Evolutionary conservation across 2,888 invertebrate species (phyloP).

Genomic region (Crematogaster levior): DNA sequence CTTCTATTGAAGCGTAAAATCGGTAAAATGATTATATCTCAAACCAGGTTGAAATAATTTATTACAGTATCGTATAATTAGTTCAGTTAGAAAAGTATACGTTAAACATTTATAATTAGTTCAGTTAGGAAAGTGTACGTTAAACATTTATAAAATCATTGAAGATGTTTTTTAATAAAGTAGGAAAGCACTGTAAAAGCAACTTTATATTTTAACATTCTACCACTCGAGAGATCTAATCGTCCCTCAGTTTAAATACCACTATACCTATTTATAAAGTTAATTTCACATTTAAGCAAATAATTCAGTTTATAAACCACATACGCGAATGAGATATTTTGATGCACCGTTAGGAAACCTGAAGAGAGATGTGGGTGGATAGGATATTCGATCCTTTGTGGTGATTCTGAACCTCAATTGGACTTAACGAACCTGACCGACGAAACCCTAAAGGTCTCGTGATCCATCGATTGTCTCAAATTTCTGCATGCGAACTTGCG

Average conservation of each 20-base stretch:
- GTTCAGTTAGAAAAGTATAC: not conserved
- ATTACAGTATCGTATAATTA: not conserved
- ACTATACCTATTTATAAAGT: not conserved
- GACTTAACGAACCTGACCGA: slow-evolving; percentile 27
- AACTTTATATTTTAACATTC: not conserved
- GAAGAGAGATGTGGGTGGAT: slow-evolving; percentile 10
- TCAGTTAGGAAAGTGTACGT: too few species aligned
- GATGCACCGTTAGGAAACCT: slow-evolving; percentile 8
- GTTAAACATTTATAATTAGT: too few species aligned
- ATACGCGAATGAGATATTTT: not conserved
- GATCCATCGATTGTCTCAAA: slow-evolving; percentile 24
- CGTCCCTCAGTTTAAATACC: not conserved
- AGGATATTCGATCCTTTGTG: slow-evolving; percentile 21
- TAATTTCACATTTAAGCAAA: not conserved
- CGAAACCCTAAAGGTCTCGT: slow-evolving; percentile 17
- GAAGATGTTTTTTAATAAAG: not conserved
- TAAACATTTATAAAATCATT: not conserved
- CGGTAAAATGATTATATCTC: not conserved
- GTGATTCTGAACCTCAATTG: slow-evolving; percentile 2
- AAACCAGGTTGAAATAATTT: not conserved
- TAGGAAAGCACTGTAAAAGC: not conserved
- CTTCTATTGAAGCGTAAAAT: not conserved
- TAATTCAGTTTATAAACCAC: not conserved
- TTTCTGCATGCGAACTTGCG: not conserved
- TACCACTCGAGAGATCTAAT: not conserved